These are phyloP conservation scores for Lasioglossum lativentre DNA, from an alignment of 2,888 invertebrate genomes.

Conservation along the genomic window DNA sequence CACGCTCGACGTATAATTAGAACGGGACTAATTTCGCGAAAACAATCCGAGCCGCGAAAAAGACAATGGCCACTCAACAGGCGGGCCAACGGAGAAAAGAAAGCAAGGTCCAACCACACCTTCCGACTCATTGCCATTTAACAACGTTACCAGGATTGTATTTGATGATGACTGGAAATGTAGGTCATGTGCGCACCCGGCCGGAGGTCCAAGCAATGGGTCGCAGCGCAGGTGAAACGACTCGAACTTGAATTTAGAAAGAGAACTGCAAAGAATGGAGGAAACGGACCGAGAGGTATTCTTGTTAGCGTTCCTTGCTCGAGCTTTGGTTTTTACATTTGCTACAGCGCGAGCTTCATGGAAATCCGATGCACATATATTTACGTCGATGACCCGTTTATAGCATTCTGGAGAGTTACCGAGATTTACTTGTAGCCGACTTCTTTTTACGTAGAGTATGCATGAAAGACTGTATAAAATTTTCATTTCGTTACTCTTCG, in stretches of 20 bases:
- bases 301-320: not conserved
- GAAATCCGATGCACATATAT: not conserved
- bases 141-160: constrained; percentile 1
- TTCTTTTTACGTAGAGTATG: not conserved
- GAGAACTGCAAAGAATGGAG: not conserved
- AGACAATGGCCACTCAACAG: not conserved
- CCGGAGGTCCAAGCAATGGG: not conserved
- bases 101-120: not conserved
- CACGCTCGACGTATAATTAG: not conserved
- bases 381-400: not conserved
- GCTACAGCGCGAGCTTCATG: not conserved
- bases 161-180: constrained; percentile 10
- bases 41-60: not conserved
- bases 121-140: constrained; percentile 2
- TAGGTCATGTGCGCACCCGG: not conserved
- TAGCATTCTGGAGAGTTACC: not conserved
- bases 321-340: not conserved
- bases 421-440: not conserved
- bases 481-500: no score
- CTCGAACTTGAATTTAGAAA: constrained; percentile 9
- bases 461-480: not conserved
- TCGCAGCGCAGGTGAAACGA: not conserved
- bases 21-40: not conserved
- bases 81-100: not conserved
- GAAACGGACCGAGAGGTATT: not conserved